Conservation (phyloP, 1,140 invertebrate species). For the Bombus impatiens region DNA sequence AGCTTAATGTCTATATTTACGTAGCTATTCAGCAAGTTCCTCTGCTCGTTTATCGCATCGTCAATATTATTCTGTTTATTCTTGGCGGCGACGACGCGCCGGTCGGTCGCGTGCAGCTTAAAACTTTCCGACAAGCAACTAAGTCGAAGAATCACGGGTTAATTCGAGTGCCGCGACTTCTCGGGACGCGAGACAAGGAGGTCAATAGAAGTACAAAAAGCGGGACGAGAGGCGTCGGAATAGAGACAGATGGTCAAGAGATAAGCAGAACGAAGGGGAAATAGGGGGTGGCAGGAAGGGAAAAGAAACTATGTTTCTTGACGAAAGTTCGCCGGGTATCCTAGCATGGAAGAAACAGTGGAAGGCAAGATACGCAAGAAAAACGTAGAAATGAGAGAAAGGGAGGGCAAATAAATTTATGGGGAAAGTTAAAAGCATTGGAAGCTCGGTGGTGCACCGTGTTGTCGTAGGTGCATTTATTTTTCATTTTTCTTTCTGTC, state of each 20-base stretch:
- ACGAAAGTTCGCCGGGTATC: conserved; percentile 74
- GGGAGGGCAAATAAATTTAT: conserved; percentile 78
- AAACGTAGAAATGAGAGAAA: not conserved
- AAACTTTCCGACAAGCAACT: not conserved
- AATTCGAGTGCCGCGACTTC: conserved; percentile 17
- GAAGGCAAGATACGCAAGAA: not conserved
- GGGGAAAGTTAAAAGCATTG: conserved; percentile 77
- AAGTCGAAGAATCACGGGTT: conserved; percentile 9
- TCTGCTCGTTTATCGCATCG: not conserved
- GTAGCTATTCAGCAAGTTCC: not conserved
- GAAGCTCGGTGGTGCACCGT: conserved; percentile 70
- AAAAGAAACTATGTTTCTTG: conserved; percentile 62
- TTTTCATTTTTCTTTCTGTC: conserved; percentile 66
- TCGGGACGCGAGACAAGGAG: not conserved
- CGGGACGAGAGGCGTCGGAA: conserved; percentile 1
- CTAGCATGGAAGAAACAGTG: too few species aligned
- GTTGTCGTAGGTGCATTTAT: conserved; percentile 67
- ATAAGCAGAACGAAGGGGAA: conserved; percentile 36
- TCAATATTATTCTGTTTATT: conserved; percentile 55
- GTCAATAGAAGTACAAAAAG: conserved; percentile 21
- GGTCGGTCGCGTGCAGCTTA: too few species aligned
- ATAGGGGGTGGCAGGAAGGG: not conserved
- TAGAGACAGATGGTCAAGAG: conserved; percentile 53
- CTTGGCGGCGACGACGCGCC: not conserved
- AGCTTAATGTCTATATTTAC: not conserved